These are phyloP conservation scores for Teleopsis dalmanni DNA, from an alignment of 1,140 invertebrate genomes.

Conservation along the genomic window DNA sequence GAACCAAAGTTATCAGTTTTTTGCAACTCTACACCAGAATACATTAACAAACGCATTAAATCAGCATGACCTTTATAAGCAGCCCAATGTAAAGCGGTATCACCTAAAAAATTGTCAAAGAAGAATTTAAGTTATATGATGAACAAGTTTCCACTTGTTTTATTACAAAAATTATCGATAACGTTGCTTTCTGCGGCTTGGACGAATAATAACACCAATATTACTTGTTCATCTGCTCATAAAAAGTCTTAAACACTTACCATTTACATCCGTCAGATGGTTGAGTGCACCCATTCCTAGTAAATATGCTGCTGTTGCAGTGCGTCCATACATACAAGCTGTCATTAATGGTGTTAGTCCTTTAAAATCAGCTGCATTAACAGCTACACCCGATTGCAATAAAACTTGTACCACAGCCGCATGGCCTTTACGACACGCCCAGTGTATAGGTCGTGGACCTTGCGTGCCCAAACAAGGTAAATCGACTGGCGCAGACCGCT, in stretches of 20 bases:
- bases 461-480: conserved; percentile 78
- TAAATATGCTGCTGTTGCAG: conserved; percentile 79
- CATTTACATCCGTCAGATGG: conserved; percentile 81
- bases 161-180: too few relatives aligned
- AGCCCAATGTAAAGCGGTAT: conserved; percentile 88
- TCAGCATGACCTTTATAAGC: conserved; percentile 85
- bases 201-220: too few relatives aligned
- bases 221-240: too few relatives aligned
- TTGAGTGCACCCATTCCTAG: conserved; percentile 79
- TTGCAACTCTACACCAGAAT: conserved; percentile 57
- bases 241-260: too few relatives aligned
- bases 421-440: conserved; percentile 81
- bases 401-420: conserved; percentile 72
- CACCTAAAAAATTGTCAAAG: too few relatives aligned
- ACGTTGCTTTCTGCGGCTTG: too few relatives aligned
- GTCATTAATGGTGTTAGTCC: conserved; percentile 85
- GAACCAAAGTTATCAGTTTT: conserved; percentile 89
- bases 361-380: conserved; percentile 86
- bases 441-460: conserved; percentile 83
- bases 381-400: conserved; percentile 74
- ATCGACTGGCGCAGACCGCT: conserved; percentile 73
- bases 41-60: conserved; percentile 79
- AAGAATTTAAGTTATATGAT: too few relatives aligned
- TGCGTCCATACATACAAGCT: conserved; percentile 86
- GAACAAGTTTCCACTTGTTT: too few relatives aligned